Evolutionary conservation across 2,888 invertebrate species (phyloP).

Genomic region (Hofmannophila pseudospretella): DNA sequence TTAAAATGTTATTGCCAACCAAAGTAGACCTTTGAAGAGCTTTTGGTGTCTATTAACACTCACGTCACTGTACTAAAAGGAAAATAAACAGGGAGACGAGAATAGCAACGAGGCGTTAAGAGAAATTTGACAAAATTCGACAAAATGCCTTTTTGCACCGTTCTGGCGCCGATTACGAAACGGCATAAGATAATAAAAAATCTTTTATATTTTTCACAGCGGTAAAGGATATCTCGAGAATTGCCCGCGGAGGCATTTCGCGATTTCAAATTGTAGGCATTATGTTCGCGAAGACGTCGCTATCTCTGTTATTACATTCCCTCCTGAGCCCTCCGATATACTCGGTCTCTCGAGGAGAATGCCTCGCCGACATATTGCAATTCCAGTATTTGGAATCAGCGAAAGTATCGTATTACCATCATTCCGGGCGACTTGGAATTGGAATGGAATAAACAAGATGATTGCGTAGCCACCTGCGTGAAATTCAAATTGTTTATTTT

Average conservation of each 20-base stretch:
- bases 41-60: too few species aligned
- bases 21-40: too few species aligned
- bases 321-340: slow-evolving; percentile 33
- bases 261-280: slow-evolving; percentile 49
- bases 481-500: not conserved
- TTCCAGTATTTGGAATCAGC: slow-evolving; percentile 45
- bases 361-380: slow-evolving; percentile 39
- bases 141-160: slow-evolving; percentile 21
- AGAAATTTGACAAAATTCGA: too few species aligned
- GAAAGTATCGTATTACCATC: slow-evolving; percentile 33
- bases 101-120: too few species aligned
- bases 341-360: slow-evolving; percentile 28
- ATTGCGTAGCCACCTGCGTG: slow-evolving; percentile 19
- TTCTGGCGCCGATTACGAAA: slow-evolving; percentile 21
- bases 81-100: too few species aligned
- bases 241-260: slow-evolving; percentile 46
- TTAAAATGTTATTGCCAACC: too few species aligned
- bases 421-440: slow-evolving; percentile 23
- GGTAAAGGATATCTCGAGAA: slow-evolving; percentile 45
- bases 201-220: slow-evolving; percentile 37
- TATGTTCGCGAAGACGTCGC: slow-evolving; percentile 31
- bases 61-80: too few species aligned
- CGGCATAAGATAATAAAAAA: slow-evolving; percentile 35
- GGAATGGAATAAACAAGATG: slow-evolving; percentile 39
- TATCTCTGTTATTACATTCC: slow-evolving; percentile 31